These are phyloP conservation scores for Cherax quadricarinatus DNA, from an alignment of 1,140 invertebrate species.

Conservation along the genomic window DNA sequence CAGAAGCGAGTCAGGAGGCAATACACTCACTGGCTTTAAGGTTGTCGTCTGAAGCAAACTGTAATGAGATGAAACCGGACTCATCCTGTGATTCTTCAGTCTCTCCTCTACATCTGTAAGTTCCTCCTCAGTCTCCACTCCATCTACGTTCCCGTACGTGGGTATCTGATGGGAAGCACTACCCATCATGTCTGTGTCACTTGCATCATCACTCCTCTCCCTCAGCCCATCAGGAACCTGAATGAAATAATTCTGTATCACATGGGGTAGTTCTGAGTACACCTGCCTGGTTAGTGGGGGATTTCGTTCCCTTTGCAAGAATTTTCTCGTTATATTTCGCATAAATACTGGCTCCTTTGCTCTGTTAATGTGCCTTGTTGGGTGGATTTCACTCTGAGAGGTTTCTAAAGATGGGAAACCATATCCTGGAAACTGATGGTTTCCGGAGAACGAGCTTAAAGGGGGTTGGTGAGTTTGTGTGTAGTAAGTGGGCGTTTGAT, in stretches of 20 bases:
- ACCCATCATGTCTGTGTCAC: neutral
- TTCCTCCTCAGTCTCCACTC: neutral
- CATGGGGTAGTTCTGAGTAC: constrained; percentile 33
- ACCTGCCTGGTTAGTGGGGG: neutral
- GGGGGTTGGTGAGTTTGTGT: neutral
- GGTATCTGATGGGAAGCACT: neutral
- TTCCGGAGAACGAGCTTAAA: neutral
- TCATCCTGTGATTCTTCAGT: constrained; percentile 25
- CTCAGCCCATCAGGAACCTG: constrained; percentile 21
- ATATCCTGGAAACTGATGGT: neutral
- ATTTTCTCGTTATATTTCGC: neutral
- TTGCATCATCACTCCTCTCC: neutral
- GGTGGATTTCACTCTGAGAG: neutral
- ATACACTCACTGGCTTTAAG: neutral
- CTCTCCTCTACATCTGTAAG: neutral
- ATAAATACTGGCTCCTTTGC: neutral
- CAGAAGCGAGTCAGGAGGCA: neutral
- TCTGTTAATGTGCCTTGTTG: neutral
- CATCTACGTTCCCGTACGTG: neutral
- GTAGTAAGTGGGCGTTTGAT: neutral
- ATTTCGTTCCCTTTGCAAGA: neutral
- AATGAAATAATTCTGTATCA: constrained; percentile 59
- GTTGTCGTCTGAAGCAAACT: neutral
- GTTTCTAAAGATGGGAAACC: neutral
- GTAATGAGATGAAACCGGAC: neutral